Evolutionary conservation across 2,888 invertebrate species (phyloP).

Genomic region (Mythimna pallens): DNA sequence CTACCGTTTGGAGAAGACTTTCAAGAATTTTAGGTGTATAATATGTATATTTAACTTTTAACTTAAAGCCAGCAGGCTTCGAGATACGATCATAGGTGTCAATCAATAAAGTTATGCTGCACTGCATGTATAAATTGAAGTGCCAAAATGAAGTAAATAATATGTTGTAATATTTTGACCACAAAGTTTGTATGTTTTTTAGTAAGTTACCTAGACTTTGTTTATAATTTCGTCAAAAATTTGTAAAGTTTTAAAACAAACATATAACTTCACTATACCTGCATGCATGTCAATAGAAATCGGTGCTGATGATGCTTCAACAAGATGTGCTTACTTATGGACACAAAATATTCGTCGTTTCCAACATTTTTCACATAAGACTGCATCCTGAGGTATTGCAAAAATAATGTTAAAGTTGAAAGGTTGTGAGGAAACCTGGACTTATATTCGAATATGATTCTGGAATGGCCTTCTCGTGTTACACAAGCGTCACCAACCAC

Average conservation of each 20-base stretch:
- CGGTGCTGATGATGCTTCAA: constrained; percentile 3
- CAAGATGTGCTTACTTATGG: background rate
- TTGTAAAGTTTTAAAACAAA: constrained; percentile 44
- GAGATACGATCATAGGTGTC: background rate
- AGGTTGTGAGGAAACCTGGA: background rate
- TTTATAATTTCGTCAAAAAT: constrained; percentile 20
- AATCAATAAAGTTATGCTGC: constrained; percentile 1
- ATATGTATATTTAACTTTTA: constrained; percentile 7
- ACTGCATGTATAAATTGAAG: background rate
- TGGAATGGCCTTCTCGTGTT: background rate
- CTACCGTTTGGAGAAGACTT: constrained; percentile 72
- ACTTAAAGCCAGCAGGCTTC: background rate
- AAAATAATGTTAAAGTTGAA: background rate
- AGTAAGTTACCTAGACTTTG: constrained; percentile 22
- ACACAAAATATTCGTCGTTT: background rate
- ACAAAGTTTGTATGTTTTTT: background rate
- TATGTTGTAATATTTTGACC: constrained; percentile 7
- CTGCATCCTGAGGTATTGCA: background rate
- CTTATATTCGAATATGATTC: background rate
- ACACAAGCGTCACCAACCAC: background rate
- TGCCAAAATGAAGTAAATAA: constrained; percentile 1
- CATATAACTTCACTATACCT: constrained; percentile 21
- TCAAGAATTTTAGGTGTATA: constrained; percentile 12
- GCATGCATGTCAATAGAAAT: constrained; percentile 4
- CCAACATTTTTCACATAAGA: background rate